Evolutionary conservation across 2,888 invertebrate genomes (phyloP), one percentile per base, ranked within the genome.

Genomic region (Coecobrya sp.): DNA sequence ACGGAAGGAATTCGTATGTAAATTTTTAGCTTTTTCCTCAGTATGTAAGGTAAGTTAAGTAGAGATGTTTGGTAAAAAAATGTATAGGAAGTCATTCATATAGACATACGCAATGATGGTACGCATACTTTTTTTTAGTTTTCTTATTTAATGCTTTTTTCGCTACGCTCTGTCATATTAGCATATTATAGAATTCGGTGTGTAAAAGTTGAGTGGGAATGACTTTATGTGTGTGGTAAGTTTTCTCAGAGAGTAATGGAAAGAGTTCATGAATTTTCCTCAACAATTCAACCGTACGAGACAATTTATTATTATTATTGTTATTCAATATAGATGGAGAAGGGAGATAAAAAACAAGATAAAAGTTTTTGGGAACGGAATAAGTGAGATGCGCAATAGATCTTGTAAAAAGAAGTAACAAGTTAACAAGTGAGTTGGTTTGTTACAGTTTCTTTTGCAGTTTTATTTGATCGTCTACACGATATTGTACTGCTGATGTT

Each of bases 251-350:
- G 42, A 1, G 62, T 22, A 62, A 55, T 62, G 10, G 10, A 62
- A 62, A 62, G 25, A 25, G 62, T 36, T 36, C 62, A 62, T 4
- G 19, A n/a, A 25, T 25, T 62, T 62, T 22, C n/a, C 8, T 62
- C 62, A 62, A 25, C 10, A 25, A 62, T 19, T n/a, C 62, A 1
- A 7, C 25, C 25, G 62, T 62, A 68, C 25, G 25, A 7, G 16
- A 2, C 30, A 68, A 16, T 68, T 68, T 68, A 68, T 30, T 13
- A 22, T 68, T 36, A 22, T 68, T 36, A 68, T 68, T 30, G 30
- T 68, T 68, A 68, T 68, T 68, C 68, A 68, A 68, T 68, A 27
- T 30, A 27, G 68, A 68, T 68, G 36, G 25, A 68, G 30, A 68
- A 68, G 25, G 30, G 1, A 30, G 68, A 68, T 68, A 68, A 30